A percentile compares a stretch with the other conserved stretches of the same genome.
phyloP scores from a whole-genome alignment of 2,797 vertebrate genomes.

The Eospalax fontanierii region DNA sequence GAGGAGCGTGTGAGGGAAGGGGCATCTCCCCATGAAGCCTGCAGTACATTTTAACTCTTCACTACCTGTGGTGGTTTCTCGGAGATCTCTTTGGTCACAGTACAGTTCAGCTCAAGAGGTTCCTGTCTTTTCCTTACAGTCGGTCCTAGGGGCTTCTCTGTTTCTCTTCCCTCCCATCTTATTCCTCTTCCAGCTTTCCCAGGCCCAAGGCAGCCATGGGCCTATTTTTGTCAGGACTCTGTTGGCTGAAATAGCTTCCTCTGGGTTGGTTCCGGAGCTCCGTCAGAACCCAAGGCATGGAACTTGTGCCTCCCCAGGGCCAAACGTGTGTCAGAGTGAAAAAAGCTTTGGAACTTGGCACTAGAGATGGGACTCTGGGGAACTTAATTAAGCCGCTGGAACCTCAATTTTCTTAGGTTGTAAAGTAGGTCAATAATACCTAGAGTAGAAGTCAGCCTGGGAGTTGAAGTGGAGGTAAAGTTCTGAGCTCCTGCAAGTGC shows the following conservation, averaged over 20 bases:
- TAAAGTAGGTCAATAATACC: conserved; percentile 74
- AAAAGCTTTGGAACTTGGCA: conserved; percentile 61
- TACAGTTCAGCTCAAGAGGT: background rate
- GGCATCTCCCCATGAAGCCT: background rate
- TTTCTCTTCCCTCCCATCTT: background rate
- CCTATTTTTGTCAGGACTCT: background rate
- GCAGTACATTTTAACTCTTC: background rate
- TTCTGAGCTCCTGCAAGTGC: background rate
- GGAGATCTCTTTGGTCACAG: background rate
- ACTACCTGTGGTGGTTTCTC: background rate
- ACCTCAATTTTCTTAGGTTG: conserved; percentile 62
- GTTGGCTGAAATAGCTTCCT: background rate
- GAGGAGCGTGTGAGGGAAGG: background rate
- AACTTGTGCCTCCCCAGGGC: background rate
- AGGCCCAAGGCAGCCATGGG: background rate
- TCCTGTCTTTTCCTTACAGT: background rate
- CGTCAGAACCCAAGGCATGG: background rate
- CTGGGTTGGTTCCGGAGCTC: conserved; percentile 9
- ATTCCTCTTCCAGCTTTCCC: background rate
- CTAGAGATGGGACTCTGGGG: conserved; percentile 40
- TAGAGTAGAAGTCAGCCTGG: background rate
- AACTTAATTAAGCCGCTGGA: conserved; percentile 72
- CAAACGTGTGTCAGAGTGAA: background rate
- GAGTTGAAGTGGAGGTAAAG: background rate
- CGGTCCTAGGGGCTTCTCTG: background rate